phyloP scores from a whole-genome alignment of 2,888 invertebrate species.

The Tribolium freemani region DNA sequence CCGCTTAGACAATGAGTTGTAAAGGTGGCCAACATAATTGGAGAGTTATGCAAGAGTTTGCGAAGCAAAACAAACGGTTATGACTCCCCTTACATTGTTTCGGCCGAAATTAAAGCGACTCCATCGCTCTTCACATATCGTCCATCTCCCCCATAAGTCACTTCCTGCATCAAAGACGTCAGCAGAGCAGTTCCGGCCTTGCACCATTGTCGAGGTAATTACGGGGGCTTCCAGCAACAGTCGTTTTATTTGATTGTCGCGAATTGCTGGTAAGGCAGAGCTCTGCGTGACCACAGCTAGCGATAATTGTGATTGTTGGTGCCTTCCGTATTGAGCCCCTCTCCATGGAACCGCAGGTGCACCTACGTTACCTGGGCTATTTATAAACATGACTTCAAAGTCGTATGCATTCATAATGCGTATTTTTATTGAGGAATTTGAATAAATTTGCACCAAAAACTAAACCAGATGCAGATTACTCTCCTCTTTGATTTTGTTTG shows the following conservation, averaged over 20 bases:
- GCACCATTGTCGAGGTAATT: slow-evolving; percentile 14
- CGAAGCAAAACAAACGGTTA: slow-evolving; percentile 1
- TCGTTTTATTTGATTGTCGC: slow-evolving; percentile 31
- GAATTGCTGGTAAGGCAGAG: slow-evolving; percentile 25
- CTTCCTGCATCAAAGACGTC: slow-evolving; percentile 25
- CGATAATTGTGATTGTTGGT: slow-evolving; percentile 43
- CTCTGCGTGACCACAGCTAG: slow-evolving; percentile 42
- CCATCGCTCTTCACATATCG: slow-evolving; percentile 7
- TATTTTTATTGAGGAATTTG: slow-evolving; percentile 41
- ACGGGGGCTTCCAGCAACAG: slow-evolving; percentile 21
- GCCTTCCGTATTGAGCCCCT: slow-evolving; percentile 31
- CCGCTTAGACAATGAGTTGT: not conserved
- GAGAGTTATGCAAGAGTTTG: slow-evolving; percentile 2
- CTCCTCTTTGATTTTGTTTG: slow-evolving; percentile 22
- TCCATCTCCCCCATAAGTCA: slow-evolving; percentile 9
- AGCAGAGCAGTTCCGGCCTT: slow-evolving; percentile 20
- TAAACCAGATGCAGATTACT: slow-evolving; percentile 12
- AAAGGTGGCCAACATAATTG: not conserved
- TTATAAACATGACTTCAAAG: slow-evolving; percentile 41
- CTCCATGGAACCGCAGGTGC: slow-evolving; percentile 31
- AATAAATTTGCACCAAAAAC: slow-evolving; percentile 44
- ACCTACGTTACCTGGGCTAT: slow-evolving; percentile 33
- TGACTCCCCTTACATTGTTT: not conserved
- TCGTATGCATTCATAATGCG: slow-evolving; percentile 38
- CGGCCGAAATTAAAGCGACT: slow-evolving; percentile 3